These are phyloP conservation scores for Chionomys nivalis DNA, from an alignment of 2,113 vertebrate genomes.

Conservation along the genomic window DNA sequence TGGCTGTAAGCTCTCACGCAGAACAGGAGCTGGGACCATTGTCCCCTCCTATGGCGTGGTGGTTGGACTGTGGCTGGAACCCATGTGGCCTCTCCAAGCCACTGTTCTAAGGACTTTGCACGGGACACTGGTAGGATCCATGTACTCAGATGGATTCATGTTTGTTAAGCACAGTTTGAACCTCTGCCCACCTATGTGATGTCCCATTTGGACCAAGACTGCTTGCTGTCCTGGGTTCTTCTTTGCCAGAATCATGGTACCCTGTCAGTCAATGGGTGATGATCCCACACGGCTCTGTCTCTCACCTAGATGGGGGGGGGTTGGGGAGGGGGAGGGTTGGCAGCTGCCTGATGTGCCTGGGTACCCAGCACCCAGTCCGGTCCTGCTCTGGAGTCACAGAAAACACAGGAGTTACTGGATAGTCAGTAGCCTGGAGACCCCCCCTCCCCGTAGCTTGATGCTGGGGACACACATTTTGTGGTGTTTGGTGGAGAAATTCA, in stretches of 20 bases:
- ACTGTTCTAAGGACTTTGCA: too few relatives aligned
- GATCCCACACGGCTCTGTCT: not conserved
- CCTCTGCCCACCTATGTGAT: rapidly evolving
- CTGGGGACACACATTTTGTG: rapidly evolving
- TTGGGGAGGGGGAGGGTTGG: rapidly evolving
- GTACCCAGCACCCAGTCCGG: not conserved
- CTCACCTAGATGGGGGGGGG: not conserved
- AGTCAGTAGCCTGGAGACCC: too few relatives aligned
- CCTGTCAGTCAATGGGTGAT: rapidly evolving
- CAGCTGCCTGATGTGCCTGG: rapidly evolving
- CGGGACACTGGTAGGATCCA: rapidly evolving
- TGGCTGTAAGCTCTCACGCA: not conserved
- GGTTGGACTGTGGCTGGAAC: not conserved
- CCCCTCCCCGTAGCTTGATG: rapidly evolving
- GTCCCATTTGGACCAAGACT: rapidly evolving
- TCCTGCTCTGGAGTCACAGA: not conserved
- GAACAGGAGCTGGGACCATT: not conserved
- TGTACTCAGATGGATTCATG: rapidly evolving
- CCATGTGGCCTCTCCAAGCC: not conserved
- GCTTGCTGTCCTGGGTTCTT: not conserved
- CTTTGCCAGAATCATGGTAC: not conserved
- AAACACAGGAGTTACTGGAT: not conserved
- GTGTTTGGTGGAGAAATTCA: not conserved
- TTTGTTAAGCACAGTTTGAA: rapidly evolving
- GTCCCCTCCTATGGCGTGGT: not conserved